Percentiles rank a stretch among this genome's conserved stretches.
phyloP scores from a whole-genome alignment of 2,888 invertebrate species.

The Nowickia ferox region DNA sequence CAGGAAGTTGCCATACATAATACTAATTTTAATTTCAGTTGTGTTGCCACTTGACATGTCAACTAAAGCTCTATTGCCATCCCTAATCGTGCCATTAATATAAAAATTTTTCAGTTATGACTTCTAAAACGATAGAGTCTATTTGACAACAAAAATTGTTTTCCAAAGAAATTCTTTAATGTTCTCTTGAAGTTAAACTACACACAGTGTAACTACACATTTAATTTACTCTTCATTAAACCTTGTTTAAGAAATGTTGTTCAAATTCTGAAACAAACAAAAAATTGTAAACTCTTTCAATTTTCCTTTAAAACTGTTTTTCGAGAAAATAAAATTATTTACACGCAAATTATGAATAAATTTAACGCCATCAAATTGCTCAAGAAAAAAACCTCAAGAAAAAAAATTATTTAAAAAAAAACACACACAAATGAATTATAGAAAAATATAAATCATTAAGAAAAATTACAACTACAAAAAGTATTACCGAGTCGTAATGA shows the following conservation, averaged over 20 bases:
- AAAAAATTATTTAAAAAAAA: constrained; percentile 45
- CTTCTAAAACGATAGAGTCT: too few species aligned
- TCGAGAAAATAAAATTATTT: constrained; percentile 43
- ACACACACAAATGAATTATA: constrained; percentile 68
- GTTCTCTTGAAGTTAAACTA: neutral
- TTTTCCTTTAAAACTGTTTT: constrained; percentile 37
- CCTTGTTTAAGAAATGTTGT: neutral
- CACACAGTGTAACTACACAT: neutral
- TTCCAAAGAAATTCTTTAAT: too few species aligned
- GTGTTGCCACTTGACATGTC: too few species aligned
- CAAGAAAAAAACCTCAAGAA: constrained; percentile 31
- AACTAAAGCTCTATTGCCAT: too few species aligned
- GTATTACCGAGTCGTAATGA: constrained; percentile 46
- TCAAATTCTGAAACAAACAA: neutral
- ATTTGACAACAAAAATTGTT: too few species aligned
- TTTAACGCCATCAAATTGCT: constrained; percentile 70
- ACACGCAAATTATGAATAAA: constrained; percentile 72
- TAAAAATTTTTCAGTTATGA: too few species aligned
- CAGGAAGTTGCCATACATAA: too few species aligned
- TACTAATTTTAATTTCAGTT: too few species aligned
- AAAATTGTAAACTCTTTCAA: constrained; percentile 8
- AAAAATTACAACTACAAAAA: constrained; percentile 45
- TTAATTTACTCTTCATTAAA: constrained; percentile 1
- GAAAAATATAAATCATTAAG: constrained; percentile 71
- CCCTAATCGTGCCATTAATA: too few species aligned